A percentile compares a stretch with the other conserved stretches of the same genome.
phyloP scores from a whole-genome alignment of 2,113 vertebrate species.

The Salminus brasiliensis region DNA sequence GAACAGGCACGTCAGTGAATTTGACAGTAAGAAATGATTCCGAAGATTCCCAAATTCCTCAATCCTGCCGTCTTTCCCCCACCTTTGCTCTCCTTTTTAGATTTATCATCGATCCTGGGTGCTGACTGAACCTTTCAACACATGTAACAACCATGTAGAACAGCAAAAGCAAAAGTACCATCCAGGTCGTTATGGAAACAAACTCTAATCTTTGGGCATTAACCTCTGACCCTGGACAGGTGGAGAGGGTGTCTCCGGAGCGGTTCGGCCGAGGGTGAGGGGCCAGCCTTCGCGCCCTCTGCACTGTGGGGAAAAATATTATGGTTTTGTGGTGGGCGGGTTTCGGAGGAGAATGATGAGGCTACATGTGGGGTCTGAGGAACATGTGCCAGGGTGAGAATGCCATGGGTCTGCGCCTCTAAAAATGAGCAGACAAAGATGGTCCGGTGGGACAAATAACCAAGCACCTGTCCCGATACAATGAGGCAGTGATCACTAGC shows the following conservation, averaged over 20 bases:
- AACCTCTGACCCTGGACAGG: constrained; percentile 78
- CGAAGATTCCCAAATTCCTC: constrained; percentile 19
- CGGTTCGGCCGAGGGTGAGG: constrained; percentile 60
- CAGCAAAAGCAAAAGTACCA: constrained; percentile 70
- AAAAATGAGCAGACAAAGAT: constrained; percentile 55
- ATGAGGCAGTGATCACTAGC: background rate
- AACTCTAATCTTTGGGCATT: constrained; percentile 76
- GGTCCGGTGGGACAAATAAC: constrained; percentile 65
- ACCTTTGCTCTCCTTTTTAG: constrained; percentile 24
- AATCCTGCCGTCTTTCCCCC: constrained; percentile 11
- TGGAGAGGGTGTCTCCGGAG: constrained; percentile 74
- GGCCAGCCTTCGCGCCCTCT: constrained; percentile 61
- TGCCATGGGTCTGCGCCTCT: constrained; percentile 72
- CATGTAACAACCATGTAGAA: constrained; percentile 65
- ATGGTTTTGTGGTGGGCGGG: constrained; percentile 71
- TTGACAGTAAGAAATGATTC: too few species aligned
- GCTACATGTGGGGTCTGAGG: constrained; percentile 75
- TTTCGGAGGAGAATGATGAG: constrained; percentile 64
- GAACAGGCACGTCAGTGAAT: too few species aligned
- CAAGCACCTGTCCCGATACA: constrained; percentile 71
- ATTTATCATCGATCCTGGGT: constrained; percentile 45
- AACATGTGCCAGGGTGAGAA: constrained; percentile 71
- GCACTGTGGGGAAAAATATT: constrained; percentile 76
- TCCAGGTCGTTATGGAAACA: constrained; percentile 69
- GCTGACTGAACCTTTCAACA: constrained; percentile 71